A percentile compares a stretch with the other conserved stretches of the same genome.
Evolutionary conservation across 1,140 invertebrate species (phyloP).

Genomic region (Palaemon carinicauda): DNA sequence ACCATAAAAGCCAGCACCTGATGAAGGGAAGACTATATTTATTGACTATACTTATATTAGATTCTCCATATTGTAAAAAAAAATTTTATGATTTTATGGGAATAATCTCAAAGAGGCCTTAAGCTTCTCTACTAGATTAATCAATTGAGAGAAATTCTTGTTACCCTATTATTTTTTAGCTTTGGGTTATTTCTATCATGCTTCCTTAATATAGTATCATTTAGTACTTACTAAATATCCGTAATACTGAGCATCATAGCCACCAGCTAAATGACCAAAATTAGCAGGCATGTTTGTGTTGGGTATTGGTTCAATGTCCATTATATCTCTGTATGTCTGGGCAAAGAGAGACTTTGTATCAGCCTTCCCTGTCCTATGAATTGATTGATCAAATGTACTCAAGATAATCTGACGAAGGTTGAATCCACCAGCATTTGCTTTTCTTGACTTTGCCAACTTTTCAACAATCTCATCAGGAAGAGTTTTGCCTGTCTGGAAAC

Average conservation of each 20-base stretch:
- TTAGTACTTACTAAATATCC: slow-evolving; percentile 69
- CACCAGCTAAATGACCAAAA: slow-evolving; percentile 69
- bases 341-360: slow-evolving; percentile 66
- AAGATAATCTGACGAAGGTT: slow-evolving; percentile 69
- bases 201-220: too few relatives aligned
- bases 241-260: slow-evolving; percentile 72
- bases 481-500: slow-evolving; percentile 61
- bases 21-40: too few relatives aligned
- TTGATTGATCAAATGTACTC: slow-evolving; percentile 68
- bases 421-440: slow-evolving; percentile 68
- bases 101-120: too few relatives aligned
- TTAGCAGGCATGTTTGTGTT: slow-evolving; percentile 69
- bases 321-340: slow-evolving; percentile 64
- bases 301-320: slow-evolving; percentile 66
- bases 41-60: too few relatives aligned
- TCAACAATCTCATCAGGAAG: slow-evolving; percentile 68
- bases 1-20: too few relatives aligned
- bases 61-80: too few relatives aligned
- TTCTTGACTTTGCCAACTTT: slow-evolving; percentile 66
- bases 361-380: slow-evolving; percentile 64
- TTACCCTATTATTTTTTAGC: too few relatives aligned
- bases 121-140: too few relatives aligned
- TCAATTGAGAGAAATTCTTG: too few relatives aligned
- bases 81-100: too few relatives aligned
- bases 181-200: too few relatives aligned